A percentile compares a stretch with the other conserved stretches of the same genome.
These are phyloP conservation scores for Cyaniris semiargus DNA, from an alignment of 2,888 invertebrate species.

Conservation along the genomic window DNA sequence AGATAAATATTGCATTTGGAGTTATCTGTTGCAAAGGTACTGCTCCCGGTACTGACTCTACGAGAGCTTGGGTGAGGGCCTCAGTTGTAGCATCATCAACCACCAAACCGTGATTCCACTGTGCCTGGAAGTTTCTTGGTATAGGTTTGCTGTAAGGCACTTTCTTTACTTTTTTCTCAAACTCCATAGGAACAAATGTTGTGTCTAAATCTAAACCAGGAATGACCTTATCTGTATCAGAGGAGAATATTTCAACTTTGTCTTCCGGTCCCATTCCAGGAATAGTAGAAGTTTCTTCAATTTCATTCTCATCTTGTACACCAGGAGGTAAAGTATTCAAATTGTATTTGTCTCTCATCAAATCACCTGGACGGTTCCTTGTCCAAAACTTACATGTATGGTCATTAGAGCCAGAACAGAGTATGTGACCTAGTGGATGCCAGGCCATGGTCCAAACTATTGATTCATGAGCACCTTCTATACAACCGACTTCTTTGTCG, in stretches of 20 bases:
- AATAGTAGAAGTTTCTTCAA: constrained; percentile 89
- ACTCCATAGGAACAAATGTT: constrained; percentile 82
- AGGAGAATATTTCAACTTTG: constrained; percentile 87
- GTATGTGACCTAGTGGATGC: constrained; percentile 99
- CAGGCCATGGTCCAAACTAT: constrained; percentile 99
- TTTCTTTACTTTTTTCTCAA: constrained; percentile 87
- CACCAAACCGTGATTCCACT: constrained; percentile 91
- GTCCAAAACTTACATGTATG: constrained; percentile 99
- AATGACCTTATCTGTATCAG: constrained; percentile 83
- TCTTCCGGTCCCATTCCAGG: constrained; percentile 99
- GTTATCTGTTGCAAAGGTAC: constrained; percentile 88
- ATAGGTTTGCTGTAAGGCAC: constrained; percentile 98
- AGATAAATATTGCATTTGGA: constrained; percentile 89
- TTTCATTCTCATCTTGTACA: constrained; percentile 75
- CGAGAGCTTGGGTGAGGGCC: constrained; percentile 85
- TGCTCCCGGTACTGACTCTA: constrained; percentile 88
- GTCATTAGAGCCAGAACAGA: constrained; percentile 99
- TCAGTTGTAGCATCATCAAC: constrained; percentile 79
- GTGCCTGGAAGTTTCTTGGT: constrained; percentile 97
- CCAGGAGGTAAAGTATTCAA: constrained; percentile 94
- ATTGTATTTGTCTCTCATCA: constrained; percentile 99
- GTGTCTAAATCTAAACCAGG: constrained; percentile 93
- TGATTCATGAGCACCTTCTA: constrained; percentile 99
- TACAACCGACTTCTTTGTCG: constrained; percentile 98
- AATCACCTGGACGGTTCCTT: constrained; percentile 97